Evolutionary conservation across 2,797 vertebrate genomes (phyloP).

Genomic region (Macropodus opercularis): DNA sequence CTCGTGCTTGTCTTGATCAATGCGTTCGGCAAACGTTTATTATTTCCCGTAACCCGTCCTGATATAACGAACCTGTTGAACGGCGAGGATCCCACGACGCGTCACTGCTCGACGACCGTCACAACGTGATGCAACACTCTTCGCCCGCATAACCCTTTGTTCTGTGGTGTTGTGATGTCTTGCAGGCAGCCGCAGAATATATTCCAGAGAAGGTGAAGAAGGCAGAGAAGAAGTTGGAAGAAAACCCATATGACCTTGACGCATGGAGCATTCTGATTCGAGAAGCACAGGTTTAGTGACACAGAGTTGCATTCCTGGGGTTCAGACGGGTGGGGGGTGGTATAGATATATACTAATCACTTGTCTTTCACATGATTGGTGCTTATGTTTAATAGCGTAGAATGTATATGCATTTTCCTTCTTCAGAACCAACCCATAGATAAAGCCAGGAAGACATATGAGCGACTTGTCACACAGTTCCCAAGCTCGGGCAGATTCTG

Average conservation of each 20-base stretch:
- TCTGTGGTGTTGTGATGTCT: conserved; percentile 61
- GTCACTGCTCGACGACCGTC: not conserved
- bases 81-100: rapidly evolving
- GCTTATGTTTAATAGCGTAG: conserved; percentile 77
- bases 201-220: conserved; percentile 99
- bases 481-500: conserved; percentile 99
- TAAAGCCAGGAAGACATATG: conserved; percentile 99
- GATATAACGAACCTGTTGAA: no score
- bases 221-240: conserved; percentile 99
- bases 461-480: conserved; percentile 99
- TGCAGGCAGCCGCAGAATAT: conserved; percentile 91
- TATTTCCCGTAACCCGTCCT: not conserved
- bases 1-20: no score
- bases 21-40: no score
- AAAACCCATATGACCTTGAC: conserved; percentile 99
- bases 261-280: conserved; percentile 99
- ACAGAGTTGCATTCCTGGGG: conserved; percentile 99
- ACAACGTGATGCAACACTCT: not conserved
- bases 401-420: conserved; percentile 93
- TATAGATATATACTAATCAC: conserved; percentile 46
- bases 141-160: conserved; percentile 38
- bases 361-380: conserved; percentile 22
- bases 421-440: conserved; percentile 99
- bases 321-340: conserved; percentile 68
- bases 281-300: conserved; percentile 99